A percentile compares a stretch with the other conserved stretches of the same genome.
These are phyloP conservation scores for Colius striatus DNA, from an alignment of 2,113 vertebrate genomes.

Conservation along the genomic window DNA sequence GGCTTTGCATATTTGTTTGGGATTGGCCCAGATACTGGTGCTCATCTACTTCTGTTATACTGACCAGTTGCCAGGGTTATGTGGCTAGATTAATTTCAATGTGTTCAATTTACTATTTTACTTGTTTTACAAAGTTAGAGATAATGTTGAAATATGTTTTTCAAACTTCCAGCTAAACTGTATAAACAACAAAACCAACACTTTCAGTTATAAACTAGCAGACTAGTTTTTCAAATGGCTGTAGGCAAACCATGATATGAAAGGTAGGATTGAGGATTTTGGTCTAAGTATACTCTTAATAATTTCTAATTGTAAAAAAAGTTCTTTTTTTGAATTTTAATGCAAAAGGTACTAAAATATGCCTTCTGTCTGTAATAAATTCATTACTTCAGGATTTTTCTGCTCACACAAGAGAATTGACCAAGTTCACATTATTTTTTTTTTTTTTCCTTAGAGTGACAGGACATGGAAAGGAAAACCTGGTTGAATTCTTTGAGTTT, in stretches of 20 bases:
- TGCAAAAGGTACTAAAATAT: accelerated
- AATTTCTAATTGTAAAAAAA: neutral
- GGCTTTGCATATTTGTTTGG: neutral
- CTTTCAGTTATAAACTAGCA: neutral
- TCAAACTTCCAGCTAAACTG: neutral
- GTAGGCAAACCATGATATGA: neutral
- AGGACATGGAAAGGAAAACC: neutral
- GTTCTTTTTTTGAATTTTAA: neutral
- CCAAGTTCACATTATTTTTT: neutral
- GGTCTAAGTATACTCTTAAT: neutral
- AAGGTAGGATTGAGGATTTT: neutral
- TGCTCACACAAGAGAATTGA: neutral
- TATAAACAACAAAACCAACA: neutral
- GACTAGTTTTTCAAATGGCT: neutral
- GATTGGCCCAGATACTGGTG: neutral
- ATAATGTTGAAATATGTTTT: neutral
- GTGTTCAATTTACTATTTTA: neutral
- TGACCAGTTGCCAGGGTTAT: neutral
- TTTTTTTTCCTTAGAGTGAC: neutral
- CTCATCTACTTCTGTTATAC: neutral
- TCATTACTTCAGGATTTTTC: neutral
- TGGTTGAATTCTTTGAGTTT: neutral
- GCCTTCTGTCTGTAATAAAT: neutral
- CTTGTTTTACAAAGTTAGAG: neutral
- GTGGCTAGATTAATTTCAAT: neutral